Evolutionary conservation across 2,797 vertebrate genomes (phyloP).

Genomic region (Argentina silus): DNA sequence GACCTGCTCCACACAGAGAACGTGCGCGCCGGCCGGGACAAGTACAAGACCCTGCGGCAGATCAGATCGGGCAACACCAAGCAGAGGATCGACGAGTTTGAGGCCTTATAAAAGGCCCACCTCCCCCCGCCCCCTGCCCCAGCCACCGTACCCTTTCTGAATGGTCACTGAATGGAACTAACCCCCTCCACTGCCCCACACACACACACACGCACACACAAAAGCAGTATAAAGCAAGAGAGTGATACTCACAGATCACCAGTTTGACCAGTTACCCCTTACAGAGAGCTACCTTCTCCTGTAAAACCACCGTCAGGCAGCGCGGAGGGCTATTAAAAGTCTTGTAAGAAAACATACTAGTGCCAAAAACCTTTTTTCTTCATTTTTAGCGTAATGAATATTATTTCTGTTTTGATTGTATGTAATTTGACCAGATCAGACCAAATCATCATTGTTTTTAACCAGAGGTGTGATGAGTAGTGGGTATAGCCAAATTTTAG

Average conservation of each 20-base stretch:
- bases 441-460: conserved; percentile 51
- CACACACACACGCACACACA: conserved; percentile 21
- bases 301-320: conserved; percentile 20
- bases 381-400: conserved; percentile 47
- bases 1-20: conserved; percentile 93
- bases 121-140: conserved; percentile 36
- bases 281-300: conserved; percentile 36
- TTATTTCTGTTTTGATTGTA: conserved; percentile 53
- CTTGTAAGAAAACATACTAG: conserved; percentile 50
- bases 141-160: conserved; percentile 66
- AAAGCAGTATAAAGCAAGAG: conserved; percentile 44
- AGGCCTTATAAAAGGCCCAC: conserved; percentile 84
- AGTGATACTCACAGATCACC: conserved; percentile 23
- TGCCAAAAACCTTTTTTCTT: conserved; percentile 63
- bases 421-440: conserved; percentile 46
- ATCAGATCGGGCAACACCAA: conserved; percentile 97
- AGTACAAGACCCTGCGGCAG: conserved; percentile 96
- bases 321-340: conserved; percentile 44
- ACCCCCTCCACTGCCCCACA: conserved; percentile 4
- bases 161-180: conserved; percentile 59
- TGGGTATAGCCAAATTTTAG: conserved; percentile 43
- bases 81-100: conserved; percentile 97
- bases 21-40: conserved; percentile 88
- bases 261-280: conserved; percentile 10
- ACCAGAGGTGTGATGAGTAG: conserved; percentile 47